Conservation (phyloP, 2,888 invertebrate species). For the Pantelozetes paolii region DNA sequence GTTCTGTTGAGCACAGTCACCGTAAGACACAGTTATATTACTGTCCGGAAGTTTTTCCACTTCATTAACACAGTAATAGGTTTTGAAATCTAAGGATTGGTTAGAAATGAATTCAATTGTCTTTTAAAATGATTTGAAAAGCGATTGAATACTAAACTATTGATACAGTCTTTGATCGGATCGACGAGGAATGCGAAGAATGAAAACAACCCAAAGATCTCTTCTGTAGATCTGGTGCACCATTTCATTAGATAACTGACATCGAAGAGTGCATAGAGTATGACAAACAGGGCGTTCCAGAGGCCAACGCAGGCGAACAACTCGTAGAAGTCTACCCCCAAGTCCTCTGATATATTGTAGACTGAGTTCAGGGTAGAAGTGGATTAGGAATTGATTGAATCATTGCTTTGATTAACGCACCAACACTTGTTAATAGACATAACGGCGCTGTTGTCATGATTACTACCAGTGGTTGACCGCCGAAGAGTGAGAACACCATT, state of each 20-base stretch:
- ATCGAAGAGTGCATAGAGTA: slow-evolving; percentile 55
- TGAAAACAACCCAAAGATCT: slow-evolving; percentile 58
- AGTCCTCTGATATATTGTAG: slow-evolving; percentile 54
- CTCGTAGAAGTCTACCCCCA: slow-evolving; percentile 54
- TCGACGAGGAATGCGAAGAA: slow-evolving; percentile 58
- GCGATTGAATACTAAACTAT: neutral
- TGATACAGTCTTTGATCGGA: slow-evolving; percentile 47
- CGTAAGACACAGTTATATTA: neutral
- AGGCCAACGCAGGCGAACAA: slow-evolving; percentile 57
- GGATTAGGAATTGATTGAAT: too few relatives aligned
- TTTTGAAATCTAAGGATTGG: slow-evolving; percentile 20
- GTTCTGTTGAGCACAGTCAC: slow-evolving; percentile 28
- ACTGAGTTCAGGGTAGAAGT: too few relatives aligned
- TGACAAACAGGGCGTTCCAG: slow-evolving; percentile 56
- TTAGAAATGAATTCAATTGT: neutral
- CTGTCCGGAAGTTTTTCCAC: neutral
- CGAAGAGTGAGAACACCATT: slow-evolving; percentile 55
- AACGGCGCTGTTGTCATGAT: slow-evolving; percentile 57
- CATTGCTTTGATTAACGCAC: too few relatives aligned
- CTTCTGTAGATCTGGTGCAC: slow-evolving; percentile 58
- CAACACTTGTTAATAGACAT: slow-evolving; percentile 57
- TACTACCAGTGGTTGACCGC: slow-evolving; percentile 58
- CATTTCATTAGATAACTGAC: slow-evolving; percentile 56
- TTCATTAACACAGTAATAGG: slow-evolving; percentile 5
- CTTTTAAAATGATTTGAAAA: neutral